These are phyloP conservation scores for Octodonta nipae DNA, from an alignment of 2,888 invertebrate genomes.

Conservation along the genomic window DNA sequence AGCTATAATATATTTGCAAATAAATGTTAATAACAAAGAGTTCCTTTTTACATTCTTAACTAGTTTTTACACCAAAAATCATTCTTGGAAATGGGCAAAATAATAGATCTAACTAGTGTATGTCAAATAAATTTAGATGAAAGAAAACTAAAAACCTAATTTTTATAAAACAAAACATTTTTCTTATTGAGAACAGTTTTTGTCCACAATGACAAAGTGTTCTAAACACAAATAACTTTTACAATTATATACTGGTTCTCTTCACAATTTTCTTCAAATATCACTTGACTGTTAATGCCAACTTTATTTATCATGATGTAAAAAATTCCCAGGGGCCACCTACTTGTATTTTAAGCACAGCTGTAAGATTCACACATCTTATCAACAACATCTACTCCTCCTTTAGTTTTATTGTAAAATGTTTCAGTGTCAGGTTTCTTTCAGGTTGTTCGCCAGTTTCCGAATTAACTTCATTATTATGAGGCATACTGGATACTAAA, in stretches of 20 bases:
- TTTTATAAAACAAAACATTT: constrained; percentile 3
- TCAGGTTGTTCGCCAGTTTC: too few species aligned
- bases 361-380: constrained; percentile 4
- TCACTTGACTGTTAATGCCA: constrained; percentile 3
- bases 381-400: constrained; percentile 5
- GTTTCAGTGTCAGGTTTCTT: constrained; percentile 2
- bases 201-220: constrained; percentile 6
- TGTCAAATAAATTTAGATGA: constrained; percentile 4
- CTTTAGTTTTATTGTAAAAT: constrained; percentile 4
- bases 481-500: too few species aligned
- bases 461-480: too few species aligned
- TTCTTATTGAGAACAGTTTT: constrained; percentile 5
- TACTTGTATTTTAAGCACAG: constrained; percentile 3
- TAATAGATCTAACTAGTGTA: not conserved
- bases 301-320: constrained; percentile 3
- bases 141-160: constrained; percentile 3
- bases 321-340: constrained; percentile 4
- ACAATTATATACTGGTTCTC: constrained; percentile 5
- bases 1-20: not conserved
- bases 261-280: constrained; percentile 2
- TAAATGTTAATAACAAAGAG: not conserved
- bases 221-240: constrained; percentile 5
- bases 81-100: too few species aligned
- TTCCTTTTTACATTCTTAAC: not conserved
- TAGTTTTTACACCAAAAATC: not conserved